Evolutionary conservation across 2,113 vertebrate species (phyloP), one percentile per base, ranked within the genome.

Genomic region (Dolichotis patagonum): DNA sequence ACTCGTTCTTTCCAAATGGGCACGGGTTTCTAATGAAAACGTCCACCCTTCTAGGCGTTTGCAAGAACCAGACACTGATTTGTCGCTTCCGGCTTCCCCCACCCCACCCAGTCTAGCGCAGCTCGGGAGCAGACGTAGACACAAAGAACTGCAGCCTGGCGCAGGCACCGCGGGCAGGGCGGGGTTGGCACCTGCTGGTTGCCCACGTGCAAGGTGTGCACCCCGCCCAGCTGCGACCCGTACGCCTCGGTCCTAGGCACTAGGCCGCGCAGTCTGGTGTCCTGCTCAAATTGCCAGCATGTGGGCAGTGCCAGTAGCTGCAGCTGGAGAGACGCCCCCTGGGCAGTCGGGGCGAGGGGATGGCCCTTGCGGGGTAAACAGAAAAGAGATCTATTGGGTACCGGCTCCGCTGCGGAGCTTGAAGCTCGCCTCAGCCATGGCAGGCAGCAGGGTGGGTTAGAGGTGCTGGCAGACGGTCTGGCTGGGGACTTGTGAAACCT

Each of bases 51-150:
- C 80, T n/a, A 78, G 94, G 96, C 96, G 91, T 96, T 94, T 96
- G 96, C 91, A 96, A 96, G 89, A 69, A 77, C 89, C 95, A 94
- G 95, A 93, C 63, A 35, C 86, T 83, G 97, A 96, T 83, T 84
- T 58, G 86, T 80, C 0, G 92, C 95, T 95, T 96, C 88, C 86
- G 78, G 86, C 65, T 90, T 62, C 38, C 94, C 94, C 89, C 67
- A 63, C 97, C 97, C 94, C 69, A 82, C 95, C 95, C 96, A 75
- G 97, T 96, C 97, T 95, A 85, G 88, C 38, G 91, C 97, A 93
- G 97, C 93, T 93, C 5, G 46, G 0, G 30, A 91, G 78, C 38
- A 0, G 85, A 87, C 58, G 60, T 96, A 97, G 95, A 98, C 97
- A 97, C 98, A 98, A 97, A 97, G 97, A 95, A 65, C 96, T 13